These are phyloP conservation scores for Acyrthosiphon pisum DNA, from an alignment of 1,140 invertebrate genomes.

Conservation along the genomic window DNA sequence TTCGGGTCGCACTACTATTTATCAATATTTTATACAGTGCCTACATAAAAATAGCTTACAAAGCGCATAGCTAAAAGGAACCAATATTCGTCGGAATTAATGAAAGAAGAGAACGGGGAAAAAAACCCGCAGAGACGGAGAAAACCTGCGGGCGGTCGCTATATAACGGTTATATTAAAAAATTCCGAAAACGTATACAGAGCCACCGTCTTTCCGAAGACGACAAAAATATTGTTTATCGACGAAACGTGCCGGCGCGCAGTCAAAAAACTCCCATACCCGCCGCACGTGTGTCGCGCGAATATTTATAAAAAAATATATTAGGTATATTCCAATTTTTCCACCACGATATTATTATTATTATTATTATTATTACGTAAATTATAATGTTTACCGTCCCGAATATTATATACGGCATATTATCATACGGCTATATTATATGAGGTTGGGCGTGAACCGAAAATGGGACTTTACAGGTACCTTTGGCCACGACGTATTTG, in stretches of 20 bases:
- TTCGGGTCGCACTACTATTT: background rate
- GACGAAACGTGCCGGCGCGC: background rate
- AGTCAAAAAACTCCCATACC: background rate
- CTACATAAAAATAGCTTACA: background rate
- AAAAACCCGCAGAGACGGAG: background rate
- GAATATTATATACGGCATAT: background rate
- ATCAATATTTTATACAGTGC: background rate
- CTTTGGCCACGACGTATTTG: background rate
- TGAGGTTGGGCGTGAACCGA: too few species aligned
- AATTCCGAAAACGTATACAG: background rate
- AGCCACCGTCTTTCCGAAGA: background rate
- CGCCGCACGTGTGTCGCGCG: background rate
- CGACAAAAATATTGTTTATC: constrained; percentile 5
- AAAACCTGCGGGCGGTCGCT: background rate
- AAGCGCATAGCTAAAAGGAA: background rate
- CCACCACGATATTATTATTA: background rate
- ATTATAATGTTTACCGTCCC: background rate
- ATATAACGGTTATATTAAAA: background rate
- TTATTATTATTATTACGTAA: background rate
- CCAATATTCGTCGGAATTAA: background rate
- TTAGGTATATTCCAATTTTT: background rate
- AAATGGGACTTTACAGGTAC: background rate
- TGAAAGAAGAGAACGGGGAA: background rate
- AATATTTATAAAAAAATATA: background rate
- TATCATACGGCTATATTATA: too few species aligned